A percentile compares a stretch with the other conserved stretches of the same genome.
phyloP scores from a whole-genome alignment of 2,797 vertebrate genomes.

The Micromesistius poutassou region DNA sequence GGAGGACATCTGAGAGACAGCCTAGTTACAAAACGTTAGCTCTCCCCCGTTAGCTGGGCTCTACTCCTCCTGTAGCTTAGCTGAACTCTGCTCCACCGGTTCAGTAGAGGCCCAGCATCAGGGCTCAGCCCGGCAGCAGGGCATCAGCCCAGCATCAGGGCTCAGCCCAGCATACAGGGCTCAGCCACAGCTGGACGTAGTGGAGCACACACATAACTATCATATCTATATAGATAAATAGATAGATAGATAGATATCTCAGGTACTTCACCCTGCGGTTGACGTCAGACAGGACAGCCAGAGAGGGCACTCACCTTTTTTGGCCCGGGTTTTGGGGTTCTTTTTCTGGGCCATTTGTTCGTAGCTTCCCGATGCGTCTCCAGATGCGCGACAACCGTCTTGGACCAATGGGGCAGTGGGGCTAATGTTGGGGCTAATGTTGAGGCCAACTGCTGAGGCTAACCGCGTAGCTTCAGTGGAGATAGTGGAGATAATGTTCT shows the following conservation, averaged over 20 bases:
- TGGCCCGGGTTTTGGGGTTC: conserved; percentile 38
- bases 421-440: too few relatives aligned
- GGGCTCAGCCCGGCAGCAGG: too few relatives aligned
- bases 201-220: too few relatives aligned
- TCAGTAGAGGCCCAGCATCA: not conserved
- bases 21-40: not conserved
- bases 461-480: not conserved
- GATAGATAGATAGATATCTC: too few relatives aligned
- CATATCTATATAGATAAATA: too few relatives aligned
- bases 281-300: too few relatives aligned
- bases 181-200: not conserved
- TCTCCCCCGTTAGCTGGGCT: not conserved
- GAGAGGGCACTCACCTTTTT: conserved; percentile 48
- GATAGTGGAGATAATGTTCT: too few relatives aligned
- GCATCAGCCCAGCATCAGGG: too few relatives aligned
- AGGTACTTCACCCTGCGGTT: not conserved
- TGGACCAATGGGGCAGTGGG: not conserved
- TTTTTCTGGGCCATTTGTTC: conserved; percentile 53
- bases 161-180: not conserved
- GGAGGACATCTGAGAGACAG: not conserved
- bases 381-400: conserved; percentile 11
- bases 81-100: too few relatives aligned
- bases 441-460: not conserved
- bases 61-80: not conserved
- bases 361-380: not conserved